Evolutionary conservation across 2,113 vertebrate species (phyloP).

Genomic region (Aleadryas rufinucha): DNA sequence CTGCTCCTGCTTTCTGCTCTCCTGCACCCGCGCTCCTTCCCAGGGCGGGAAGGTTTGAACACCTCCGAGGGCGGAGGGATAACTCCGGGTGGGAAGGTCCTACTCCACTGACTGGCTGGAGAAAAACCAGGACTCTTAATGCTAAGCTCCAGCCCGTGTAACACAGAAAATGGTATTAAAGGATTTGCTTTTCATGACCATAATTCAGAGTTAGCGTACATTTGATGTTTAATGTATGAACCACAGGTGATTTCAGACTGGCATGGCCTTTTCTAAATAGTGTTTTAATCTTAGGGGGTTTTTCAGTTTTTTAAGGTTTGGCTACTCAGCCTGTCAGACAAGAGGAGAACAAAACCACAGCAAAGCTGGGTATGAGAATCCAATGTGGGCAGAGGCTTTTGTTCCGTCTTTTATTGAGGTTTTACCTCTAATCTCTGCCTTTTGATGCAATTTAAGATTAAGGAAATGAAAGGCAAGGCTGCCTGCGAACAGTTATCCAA

Average conservation of each 20-base stretch:
- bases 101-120: not conserved
- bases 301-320: conserved; percentile 47
- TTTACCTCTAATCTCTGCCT: conserved; percentile 81
- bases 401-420: conserved; percentile 75
- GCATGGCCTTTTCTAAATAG: conserved; percentile 76
- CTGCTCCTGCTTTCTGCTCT: not conserved
- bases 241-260: conserved; percentile 77
- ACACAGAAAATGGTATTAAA: conserved; percentile 75
- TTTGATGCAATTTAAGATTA: conserved; percentile 83
- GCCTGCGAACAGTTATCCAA: conserved; percentile 62
- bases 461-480: conserved; percentile 77
- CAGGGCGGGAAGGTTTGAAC: not conserved
- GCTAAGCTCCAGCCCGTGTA: conserved; percentile 65
- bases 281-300: conserved; percentile 75
- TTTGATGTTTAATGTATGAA: conserved; percentile 84
- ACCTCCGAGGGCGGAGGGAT: not conserved
- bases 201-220: conserved; percentile 80
- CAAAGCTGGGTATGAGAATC: conserved; percentile 66
- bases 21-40: not conserved
- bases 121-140: conserved; percentile 37
- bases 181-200: conserved; percentile 80
- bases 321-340: conserved; percentile 65
- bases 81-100: not conserved
- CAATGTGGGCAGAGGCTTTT: conserved; percentile 71
- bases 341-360: conserved; percentile 50